Evolutionary conservation across 2,888 invertebrate species (phyloP).

Genomic region (Diloba caeruleocephala): DNA sequence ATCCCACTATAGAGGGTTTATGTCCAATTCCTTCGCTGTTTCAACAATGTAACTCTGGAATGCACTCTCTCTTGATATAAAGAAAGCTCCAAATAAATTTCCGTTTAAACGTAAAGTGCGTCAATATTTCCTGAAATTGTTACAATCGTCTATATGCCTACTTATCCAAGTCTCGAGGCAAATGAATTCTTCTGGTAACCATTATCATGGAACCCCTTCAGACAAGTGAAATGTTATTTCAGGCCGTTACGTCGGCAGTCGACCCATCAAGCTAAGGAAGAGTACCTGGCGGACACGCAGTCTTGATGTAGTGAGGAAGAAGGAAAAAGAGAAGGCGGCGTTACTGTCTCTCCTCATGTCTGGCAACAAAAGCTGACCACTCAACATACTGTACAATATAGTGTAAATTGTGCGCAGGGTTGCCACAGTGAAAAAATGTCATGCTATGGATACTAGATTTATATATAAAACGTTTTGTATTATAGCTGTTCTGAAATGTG

Average conservation of each 20-base stretch:
- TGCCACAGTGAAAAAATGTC: slow-evolving; percentile 23
- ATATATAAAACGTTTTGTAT: too few species aligned
- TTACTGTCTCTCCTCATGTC: slow-evolving; percentile 92
- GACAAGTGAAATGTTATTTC: slow-evolving; percentile 10
- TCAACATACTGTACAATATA: slow-evolving; percentile 6
- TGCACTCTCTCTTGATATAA: too few species aligned
- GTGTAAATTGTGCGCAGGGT: slow-evolving; percentile 11
- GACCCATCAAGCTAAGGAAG: slow-evolving; percentile 99
- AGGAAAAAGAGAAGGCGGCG: slow-evolving; percentile 98
- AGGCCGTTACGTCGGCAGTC: slow-evolving; percentile 99
- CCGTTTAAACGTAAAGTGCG: too few species aligned
- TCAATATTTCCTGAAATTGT: too few species aligned
- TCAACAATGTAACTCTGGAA: too few species aligned
- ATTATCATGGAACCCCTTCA: not conserved
- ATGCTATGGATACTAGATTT: too few species aligned
- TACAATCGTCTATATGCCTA: too few species aligned
- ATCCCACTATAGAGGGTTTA: too few species aligned
- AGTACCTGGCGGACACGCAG: slow-evolving; percentile 98
- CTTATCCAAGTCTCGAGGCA: too few species aligned
- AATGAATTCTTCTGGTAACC: not conserved
- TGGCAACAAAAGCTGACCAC: slow-evolving; percentile 82
- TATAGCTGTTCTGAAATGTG: too few species aligned
- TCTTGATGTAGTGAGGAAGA: slow-evolving; percentile 97
- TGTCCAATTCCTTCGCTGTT: too few species aligned
- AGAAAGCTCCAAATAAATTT: too few species aligned